phyloP scores from a whole-genome alignment of 1,140 invertebrate species.

The Euwallacea similis region DNA sequence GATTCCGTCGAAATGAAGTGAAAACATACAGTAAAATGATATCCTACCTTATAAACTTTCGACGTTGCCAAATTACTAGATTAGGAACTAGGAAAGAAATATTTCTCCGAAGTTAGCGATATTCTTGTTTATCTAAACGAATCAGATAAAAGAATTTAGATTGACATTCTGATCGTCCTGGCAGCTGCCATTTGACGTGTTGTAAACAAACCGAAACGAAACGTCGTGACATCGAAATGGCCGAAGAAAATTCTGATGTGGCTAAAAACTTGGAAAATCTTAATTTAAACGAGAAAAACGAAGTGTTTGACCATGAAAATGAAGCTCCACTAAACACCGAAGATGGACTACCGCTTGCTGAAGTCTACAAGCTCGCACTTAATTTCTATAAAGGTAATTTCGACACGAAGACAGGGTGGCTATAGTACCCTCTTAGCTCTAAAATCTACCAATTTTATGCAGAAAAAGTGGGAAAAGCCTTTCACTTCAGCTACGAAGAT shows the following conservation, averaged over 20 bases:
- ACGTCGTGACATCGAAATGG: conserved; percentile 40
- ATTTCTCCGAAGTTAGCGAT: background rate
- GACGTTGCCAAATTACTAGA: background rate
- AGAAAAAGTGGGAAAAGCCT: conserved; percentile 96
- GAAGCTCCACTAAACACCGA: conserved; percentile 37
- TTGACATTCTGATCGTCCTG: background rate
- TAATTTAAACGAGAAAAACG: conserved; percentile 33
- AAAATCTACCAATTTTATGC: conserved; percentile 44
- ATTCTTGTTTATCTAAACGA: too few species aligned
- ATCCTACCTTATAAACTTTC: background rate
- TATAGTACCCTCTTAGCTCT: background rate
- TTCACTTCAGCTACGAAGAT: conserved; percentile 92
- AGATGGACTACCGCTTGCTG: conserved; percentile 67
- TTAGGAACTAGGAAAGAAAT: background rate
- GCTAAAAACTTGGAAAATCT: conserved; percentile 43
- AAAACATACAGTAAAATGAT: too few species aligned
- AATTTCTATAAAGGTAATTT: conserved; percentile 85
- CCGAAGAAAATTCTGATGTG: conserved; percentile 43
- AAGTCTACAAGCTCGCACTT: conserved; percentile 84
- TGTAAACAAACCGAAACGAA: conserved; percentile 24
- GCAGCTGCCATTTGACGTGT: conserved; percentile 16
- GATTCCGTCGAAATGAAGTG: too few species aligned
- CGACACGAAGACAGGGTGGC: too few species aligned
- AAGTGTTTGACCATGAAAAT: conserved; percentile 14
- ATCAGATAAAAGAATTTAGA: background rate